Evolutionary conservation across 2,888 invertebrate genomes (phyloP), one percentile per base, ranked within the genome.

Genomic region (Drosophila sordidapex): DNA sequence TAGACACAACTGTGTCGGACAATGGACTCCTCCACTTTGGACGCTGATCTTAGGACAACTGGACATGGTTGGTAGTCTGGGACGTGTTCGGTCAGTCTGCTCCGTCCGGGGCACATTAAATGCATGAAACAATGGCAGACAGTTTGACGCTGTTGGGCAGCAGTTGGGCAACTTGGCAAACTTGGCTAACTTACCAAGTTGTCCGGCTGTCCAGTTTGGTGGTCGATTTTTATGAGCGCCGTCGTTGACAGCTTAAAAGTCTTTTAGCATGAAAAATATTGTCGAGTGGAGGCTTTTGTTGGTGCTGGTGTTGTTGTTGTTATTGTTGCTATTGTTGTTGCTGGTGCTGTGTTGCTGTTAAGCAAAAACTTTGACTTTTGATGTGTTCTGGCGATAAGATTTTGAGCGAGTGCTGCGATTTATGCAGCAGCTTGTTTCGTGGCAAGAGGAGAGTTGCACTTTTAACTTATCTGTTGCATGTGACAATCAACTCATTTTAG

Each of bases 401-500:
- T 87, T 88, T 88, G 85, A 86, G 77, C 76, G 86, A 83, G 81
- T 79, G 81, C 70, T 57, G 75, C 80, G 83, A 85, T 89, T 84
- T 89, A 85, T 85, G 85, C 40, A 57, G 56, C 62, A 52, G 58
- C 52, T 46, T 59, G 43, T 56, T 25, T 57, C 58, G 56, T 43
- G 57, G 62, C 57, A 25, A 63, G 33, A 53, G 51, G 56, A 54
- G 40, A 62, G 67, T 65, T 53, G 75, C 71, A 77, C 83, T 82
- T 81, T 89, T 87, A 81, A 87, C 82, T 87, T 91, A 90, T 90
- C 90, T 83, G 59, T 40, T 56, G 59, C 72, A 89, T 84, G 81
- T 91, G 91, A 91, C 91, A 91, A 91, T 90, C 91, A 86, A 84
- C 74, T 79, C 77, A 86, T 87, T 89, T 87, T 81, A 72, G 79